phyloP scores from a whole-genome alignment of 1,140 invertebrate species.

The Saccostrea echinata region DNA sequence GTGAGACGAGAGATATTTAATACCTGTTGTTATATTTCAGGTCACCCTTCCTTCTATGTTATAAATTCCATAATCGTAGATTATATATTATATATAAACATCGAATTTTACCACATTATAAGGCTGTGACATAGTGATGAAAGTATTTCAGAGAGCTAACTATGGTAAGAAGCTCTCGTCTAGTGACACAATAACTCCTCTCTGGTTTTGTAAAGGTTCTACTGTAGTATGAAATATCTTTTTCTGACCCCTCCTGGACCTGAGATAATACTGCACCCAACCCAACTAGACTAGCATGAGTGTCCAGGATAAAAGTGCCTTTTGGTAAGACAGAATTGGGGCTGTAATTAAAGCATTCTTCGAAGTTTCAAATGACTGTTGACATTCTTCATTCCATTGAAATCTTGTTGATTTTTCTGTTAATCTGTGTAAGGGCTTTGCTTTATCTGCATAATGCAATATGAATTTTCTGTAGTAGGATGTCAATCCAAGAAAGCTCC shows the following conservation, averaged over 20 bases:
- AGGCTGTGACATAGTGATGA: slow-evolving; percentile 39
- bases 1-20: too few species aligned
- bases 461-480: slow-evolving; percentile 53
- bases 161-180: slow-evolving; percentile 51
- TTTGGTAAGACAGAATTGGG: slow-evolving; percentile 59
- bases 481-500: slow-evolving; percentile 56
- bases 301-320: slow-evolving; percentile 16
- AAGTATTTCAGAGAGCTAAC: slow-evolving; percentile 50
- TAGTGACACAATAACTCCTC: slow-evolving; percentile 56
- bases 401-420: slow-evolving; percentile 54
- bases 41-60: too few species aligned
- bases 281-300: slow-evolving; percentile 38
- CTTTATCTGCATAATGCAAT: slow-evolving; percentile 48
- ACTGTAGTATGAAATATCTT: slow-evolving; percentile 48
- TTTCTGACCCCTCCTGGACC: slow-evolving; percentile 50
- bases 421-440: slow-evolving; percentile 55
- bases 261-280: slow-evolving; percentile 51
- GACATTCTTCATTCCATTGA: slow-evolving; percentile 54
- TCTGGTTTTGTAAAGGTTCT: slow-evolving; percentile 40
- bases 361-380: neutral
- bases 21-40: too few species aligned
- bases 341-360: slow-evolving; percentile 44
- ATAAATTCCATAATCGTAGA: too few species aligned
- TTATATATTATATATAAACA: too few species aligned
- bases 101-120: too few species aligned